Percentiles rank a stretch among this genome's conserved stretches.
phyloP scores from a whole-genome alignment of 2,113 vertebrate genomes.

The Mormyrus iriodes region DNA sequence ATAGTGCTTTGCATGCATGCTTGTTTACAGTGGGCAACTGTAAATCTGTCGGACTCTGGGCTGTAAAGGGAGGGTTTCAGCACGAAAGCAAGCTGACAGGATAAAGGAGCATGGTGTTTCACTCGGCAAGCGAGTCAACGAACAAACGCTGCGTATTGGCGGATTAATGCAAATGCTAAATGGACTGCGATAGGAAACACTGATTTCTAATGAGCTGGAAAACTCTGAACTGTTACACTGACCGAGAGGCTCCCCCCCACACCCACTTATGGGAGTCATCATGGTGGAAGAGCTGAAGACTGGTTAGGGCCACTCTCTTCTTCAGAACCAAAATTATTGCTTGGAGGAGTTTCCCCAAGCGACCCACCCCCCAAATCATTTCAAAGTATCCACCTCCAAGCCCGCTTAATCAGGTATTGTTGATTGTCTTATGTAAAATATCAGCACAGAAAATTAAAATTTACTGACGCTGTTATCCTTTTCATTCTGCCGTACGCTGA shows the following conservation, averaged over 20 bases:
- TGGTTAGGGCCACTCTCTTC: slow-evolving; percentile 47
- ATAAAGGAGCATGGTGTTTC: slow-evolving; percentile 58
- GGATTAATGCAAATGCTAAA: slow-evolving; percentile 65
- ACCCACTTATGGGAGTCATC: slow-evolving; percentile 32
- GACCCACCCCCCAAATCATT: slow-evolving; percentile 52
- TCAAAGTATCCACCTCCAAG: slow-evolving; percentile 56
- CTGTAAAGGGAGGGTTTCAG: background rate
- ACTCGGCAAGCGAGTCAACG: slow-evolving; percentile 35
- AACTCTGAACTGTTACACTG: slow-evolving; percentile 44
- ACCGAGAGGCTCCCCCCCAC: background rate
- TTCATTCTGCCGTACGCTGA: slow-evolving; percentile 21
- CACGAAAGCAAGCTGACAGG: slow-evolving; percentile 50
- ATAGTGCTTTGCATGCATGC: slow-evolving; percentile 11
- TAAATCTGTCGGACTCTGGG: background rate
- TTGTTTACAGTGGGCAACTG: slow-evolving; percentile 2
- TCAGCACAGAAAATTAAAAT: slow-evolving; percentile 52
- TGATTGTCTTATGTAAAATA: slow-evolving; percentile 66
- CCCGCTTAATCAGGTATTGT: slow-evolving; percentile 56
- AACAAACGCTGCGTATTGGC: slow-evolving; percentile 53
- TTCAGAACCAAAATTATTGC: slow-evolving; percentile 53
- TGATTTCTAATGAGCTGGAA: slow-evolving; percentile 64
- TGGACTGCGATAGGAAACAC: slow-evolving; percentile 60
- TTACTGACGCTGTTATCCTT: slow-evolving; percentile 44
- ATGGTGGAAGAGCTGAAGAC: slow-evolving; percentile 12
- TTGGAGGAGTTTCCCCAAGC: slow-evolving; percentile 54